Evolutionary conservation across 2,797 vertebrate species (phyloP), one percentile per base, ranked within the genome.

Genomic region (Sciurus vulgaris): DNA sequence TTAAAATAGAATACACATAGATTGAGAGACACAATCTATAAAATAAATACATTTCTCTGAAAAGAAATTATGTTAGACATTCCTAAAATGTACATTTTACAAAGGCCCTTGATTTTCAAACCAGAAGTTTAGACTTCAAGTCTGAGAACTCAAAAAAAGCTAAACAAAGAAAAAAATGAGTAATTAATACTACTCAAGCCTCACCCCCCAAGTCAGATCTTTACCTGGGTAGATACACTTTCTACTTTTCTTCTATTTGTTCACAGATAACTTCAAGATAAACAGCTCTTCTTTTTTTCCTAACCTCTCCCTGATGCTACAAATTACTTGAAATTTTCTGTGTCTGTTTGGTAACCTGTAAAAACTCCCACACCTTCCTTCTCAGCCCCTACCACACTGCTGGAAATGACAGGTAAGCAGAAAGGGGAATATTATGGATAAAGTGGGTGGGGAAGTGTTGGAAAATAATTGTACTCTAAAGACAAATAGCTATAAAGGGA

Each of bases 121-220:
- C 15, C 51, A 59, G 86, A 86, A 28, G 4, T 74, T 33, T 93
- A 63, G 92, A 94, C 7, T 79, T 35, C 41, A 93, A 54, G 74
- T 83, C 20, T 93, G 41, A 95, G 44, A 83, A 83, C 18, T 65
- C 30, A n/a, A 67, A 73, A 38, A 76, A 89, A 54, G 76, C 51
- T 61, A 41, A 87, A 51, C 15, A 61, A 72, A 73, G 51, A 49
- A 61, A 79, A 89, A 56, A 51, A 17, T 56, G 54, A 56, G 54
- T 20, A 20, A 20, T 26, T 51, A n/a, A 49, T 0, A 5, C 35
- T 1, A 38, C 20, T 47, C 22, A 82, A 14, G 1, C 1, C 30
- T 38, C 26, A 41, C 17, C 5, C 5, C 12, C 56, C 17, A 70
- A 74, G 18, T 73, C 11, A 78, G 44, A 83, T 41, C 35, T 91